A percentile compares a stretch with the other conserved stretches of the same genome.
Conservation (phyloP, 2,797 vertebrate genomes). For the Mallotus villosus region DNA sequence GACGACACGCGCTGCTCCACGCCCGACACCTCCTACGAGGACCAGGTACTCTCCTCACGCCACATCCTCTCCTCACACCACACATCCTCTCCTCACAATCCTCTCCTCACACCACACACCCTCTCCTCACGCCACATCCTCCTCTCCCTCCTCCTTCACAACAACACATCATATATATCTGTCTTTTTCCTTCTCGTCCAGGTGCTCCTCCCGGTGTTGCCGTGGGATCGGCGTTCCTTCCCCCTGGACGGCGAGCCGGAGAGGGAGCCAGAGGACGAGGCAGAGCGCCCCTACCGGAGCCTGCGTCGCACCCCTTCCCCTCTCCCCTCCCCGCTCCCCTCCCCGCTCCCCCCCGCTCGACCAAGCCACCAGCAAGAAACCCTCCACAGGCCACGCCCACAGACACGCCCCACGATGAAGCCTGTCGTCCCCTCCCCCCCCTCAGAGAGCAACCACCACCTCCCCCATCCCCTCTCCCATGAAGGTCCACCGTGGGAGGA, state of each 20-base stretch:
- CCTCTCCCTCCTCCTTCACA: no score
- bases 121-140: background rate
- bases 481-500: constrained; percentile 51
- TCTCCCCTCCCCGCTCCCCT: constrained; percentile 67
- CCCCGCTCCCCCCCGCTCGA: constrained; percentile 22
- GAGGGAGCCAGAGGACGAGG: constrained; percentile 54
- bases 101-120: background rate
- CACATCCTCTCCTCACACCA: background rate
- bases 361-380: constrained; percentile 63
- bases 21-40: constrained; percentile 78
- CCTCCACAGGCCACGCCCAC: constrained; percentile 36
- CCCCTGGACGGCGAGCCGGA: constrained; percentile 77
- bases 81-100: no score
- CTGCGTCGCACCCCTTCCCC: constrained; percentile 74
- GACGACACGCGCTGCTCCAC: constrained; percentile 86
- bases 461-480: constrained; percentile 24
- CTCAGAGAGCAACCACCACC: constrained; percentile 28
- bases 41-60: constrained; percentile 68
- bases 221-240: constrained; percentile 84
- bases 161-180: no score
- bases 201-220: constrained; percentile 74
- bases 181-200: background rate
- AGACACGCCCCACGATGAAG: constrained; percentile 79
- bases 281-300: constrained; percentile 72
- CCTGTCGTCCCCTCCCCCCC: constrained; percentile 55